A percentile compares a stretch with the other conserved stretches of the same genome.
Evolutionary conservation across 2,797 vertebrate genomes (phyloP).

Genomic region (Cryptoblepharus egeriae): DNA sequence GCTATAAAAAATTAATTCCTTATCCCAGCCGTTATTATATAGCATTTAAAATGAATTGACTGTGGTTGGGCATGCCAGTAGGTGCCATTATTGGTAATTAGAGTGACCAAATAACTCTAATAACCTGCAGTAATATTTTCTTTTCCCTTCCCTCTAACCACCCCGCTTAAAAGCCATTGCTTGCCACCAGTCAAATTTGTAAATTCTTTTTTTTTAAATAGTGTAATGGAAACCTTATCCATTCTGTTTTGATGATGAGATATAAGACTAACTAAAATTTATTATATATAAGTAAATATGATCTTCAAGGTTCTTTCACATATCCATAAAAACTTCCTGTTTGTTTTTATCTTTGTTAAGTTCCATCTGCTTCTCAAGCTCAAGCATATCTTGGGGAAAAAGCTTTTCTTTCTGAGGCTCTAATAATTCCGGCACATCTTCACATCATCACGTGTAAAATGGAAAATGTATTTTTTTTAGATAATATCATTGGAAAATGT

Average conservation of each 20-base stretch:
- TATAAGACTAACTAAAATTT: neutral
- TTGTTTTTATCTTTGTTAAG: neutral
- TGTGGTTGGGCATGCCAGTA: conserved; percentile 55
- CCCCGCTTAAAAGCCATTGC: conserved; percentile 37
- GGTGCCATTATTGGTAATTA: conserved; percentile 73
- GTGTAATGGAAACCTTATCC: neutral
- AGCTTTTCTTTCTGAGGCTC: too few species aligned
- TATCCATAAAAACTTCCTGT: neutral
- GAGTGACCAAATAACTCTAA: conserved; percentile 62
- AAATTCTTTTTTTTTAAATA: conserved; percentile 6
- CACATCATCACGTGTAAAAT: too few species aligned
- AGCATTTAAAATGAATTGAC: conserved; percentile 73
- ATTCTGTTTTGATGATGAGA: neutral
- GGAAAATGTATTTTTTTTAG: too few species aligned
- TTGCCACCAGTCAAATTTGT: conserved; percentile 42
- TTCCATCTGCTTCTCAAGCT: too few species aligned
- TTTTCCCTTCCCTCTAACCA: conserved; percentile 60
- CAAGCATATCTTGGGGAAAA: too few species aligned
- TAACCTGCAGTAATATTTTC: conserved; percentile 51
- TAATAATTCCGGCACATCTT: too few species aligned
- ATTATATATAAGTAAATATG: neutral
- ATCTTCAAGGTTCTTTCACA: neutral
- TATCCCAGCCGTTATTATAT: conserved; percentile 72
- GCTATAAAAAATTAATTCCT: conserved; percentile 76
- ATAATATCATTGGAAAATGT: too few species aligned